These are phyloP conservation scores for Bufo bufo DNA, from an alignment of 2,113 vertebrate species.

Conservation along the genomic window DNA sequence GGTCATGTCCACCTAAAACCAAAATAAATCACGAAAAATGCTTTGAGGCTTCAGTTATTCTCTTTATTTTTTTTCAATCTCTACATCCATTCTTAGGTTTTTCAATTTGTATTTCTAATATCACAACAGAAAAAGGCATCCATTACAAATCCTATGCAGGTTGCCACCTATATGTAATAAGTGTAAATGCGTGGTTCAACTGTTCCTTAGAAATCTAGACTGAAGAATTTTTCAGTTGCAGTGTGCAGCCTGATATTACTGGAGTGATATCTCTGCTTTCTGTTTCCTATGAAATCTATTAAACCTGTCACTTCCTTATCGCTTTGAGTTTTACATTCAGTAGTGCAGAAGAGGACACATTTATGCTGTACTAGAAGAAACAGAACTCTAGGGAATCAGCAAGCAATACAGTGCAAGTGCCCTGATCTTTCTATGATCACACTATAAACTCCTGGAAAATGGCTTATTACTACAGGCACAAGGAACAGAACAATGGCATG, in stretches of 20 bases:
- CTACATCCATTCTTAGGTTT: too few species aligned
- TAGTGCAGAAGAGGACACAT: conserved; percentile 24
- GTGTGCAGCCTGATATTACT: conserved; percentile 2
- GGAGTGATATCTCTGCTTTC: conserved; percentile 28
- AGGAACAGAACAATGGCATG: background rate
- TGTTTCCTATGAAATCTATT: conserved; percentile 37
- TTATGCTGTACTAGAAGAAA: conserved; percentile 22
- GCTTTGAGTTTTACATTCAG: conserved; percentile 30
- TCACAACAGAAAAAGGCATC: too few species aligned
- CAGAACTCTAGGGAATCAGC: conserved; percentile 23
- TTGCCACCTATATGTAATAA: too few species aligned
- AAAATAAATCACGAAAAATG: too few species aligned
- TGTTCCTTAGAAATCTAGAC: background rate
- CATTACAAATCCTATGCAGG: too few species aligned
- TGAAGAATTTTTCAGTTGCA: background rate
- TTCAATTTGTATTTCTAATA: too few species aligned
- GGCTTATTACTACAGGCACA: conserved; percentile 8
- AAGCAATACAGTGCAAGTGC: conserved; percentile 9
- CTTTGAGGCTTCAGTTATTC: too few species aligned
- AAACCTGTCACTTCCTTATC: conserved; percentile 42
- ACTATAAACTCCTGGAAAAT: conserved; percentile 24
- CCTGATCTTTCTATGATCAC: conserved; percentile 33
- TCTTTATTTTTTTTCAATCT: too few species aligned
- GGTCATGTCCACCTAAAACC: too few species aligned
- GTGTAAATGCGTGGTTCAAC: background rate